phyloP scores from a whole-genome alignment of 2,797 vertebrate species.

The Squalus acanthias region DNA sequence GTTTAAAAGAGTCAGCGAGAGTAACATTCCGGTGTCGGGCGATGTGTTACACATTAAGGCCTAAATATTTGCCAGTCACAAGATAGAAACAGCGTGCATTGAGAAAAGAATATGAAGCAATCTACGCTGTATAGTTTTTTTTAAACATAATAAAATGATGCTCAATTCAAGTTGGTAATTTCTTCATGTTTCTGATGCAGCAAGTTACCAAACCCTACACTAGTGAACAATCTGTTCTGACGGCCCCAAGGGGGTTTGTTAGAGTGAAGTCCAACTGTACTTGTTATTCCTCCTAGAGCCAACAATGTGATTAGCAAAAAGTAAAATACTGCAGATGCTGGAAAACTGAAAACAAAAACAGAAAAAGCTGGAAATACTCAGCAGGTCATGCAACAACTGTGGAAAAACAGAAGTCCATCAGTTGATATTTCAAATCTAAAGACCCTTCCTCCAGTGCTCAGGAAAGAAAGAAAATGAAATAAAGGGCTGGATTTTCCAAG shows the following conservation, averaged over 20 bases:
- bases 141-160: neutral
- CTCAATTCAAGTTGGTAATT: neutral
- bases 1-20: no score
- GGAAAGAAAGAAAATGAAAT: neutral
- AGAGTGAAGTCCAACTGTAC: no score
- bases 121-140: no score
- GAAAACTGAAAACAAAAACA: no score
- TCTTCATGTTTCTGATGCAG: neutral
- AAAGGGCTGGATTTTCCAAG: no score
- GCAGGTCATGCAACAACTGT: neutral
- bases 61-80: no score
- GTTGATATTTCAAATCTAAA: neutral
- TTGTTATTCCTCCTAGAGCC: neutral
- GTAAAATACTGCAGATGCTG: no score
- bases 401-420: neutral
- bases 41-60: no score
- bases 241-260: neutral
- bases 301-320: neutral
- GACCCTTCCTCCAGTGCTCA: neutral
- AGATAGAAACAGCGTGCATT: no score
- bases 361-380: neutral
- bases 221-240: neutral
- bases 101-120: no score
- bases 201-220: neutral
- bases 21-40: no score